Evolutionary conservation across 2,888 invertebrate genomes (phyloP).

Genomic region (Archips crataeganus): DNA sequence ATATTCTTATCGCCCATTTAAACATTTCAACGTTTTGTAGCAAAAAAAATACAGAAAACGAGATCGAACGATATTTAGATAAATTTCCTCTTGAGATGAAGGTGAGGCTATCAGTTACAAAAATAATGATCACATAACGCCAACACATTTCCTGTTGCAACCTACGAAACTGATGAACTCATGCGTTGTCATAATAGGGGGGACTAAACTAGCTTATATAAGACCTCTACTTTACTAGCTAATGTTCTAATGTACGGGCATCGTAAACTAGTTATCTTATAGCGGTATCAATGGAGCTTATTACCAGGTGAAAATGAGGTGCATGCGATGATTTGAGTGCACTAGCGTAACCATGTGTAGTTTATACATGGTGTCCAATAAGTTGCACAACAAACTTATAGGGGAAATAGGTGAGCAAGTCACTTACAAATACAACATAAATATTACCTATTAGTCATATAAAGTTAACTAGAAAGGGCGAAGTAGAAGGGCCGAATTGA

Average conservation of each 20-base stretch:
- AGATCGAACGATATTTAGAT: conserved; percentile 27
- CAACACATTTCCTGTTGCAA: conserved; percentile 56
- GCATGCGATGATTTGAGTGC: conserved; percentile 27
- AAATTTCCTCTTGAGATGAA: conserved; percentile 33
- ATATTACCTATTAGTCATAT: too few relatives aligned
- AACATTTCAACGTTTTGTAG: conserved; percentile 15
- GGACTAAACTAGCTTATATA: conserved; percentile 29
- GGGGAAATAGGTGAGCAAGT: too few relatives aligned
- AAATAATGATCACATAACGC: conserved; percentile 53
- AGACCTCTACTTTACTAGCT: conserved; percentile 20
- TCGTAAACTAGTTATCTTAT: not conserved
- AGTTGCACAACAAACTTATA: not conserved
- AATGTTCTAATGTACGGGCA: not conserved
- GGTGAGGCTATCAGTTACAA: conserved; percentile 49
- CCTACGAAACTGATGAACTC: conserved; percentile 44
- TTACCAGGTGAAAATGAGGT: conserved; percentile 38
- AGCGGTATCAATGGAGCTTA: conserved; percentile 28
- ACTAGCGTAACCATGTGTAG: conserved; percentile 34
- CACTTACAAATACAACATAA: too few relatives aligned
- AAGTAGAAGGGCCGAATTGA: too few relatives aligned
- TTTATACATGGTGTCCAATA: conserved; percentile 15
- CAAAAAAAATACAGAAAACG: conserved; percentile 21
- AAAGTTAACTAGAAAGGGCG: too few relatives aligned
- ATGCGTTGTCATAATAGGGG: conserved; percentile 37
- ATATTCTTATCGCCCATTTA: conserved; percentile 35